Base-by-base conservation (phyloP, 2,113 vertebrate species). In the Chrysemys picta region DNA sequence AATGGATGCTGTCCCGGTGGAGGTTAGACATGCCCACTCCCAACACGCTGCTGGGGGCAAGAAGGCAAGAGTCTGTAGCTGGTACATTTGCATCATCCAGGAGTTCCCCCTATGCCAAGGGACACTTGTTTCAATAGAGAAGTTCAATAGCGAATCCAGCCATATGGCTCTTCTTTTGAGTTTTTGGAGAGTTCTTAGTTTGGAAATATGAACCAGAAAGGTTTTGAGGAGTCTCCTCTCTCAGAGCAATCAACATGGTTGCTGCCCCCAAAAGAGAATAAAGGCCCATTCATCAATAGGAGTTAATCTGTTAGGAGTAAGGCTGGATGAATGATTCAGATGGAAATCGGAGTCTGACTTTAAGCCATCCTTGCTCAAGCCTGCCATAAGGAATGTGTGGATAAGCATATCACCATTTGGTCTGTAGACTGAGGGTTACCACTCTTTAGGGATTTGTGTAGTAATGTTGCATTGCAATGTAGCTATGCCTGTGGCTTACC, bases 131-230 rank as follows among this genome's bases (percentile, higher is more conserved):
- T 57, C 25, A 87, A 87, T 11, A n/a, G 92, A 87, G 81, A 65
- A 38, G 88, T 88, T 93, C 88, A 95, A 84, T 35, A 92, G 50
- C 38, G 79, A 92, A 5, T 27, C 53, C 31, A 84, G 31, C n/a
- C 92, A 84, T 95, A 88, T 93, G 85, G 72, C 89, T 97, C 92
- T 45, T 21, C 54, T 96, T 83, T 25, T 75, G 22, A 45, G 38
- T 47, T 65, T 10, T 6, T 57, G 89, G 31, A 65, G 62, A 17
- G 31, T n/a, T 9, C 31, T 65, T 65, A 65, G 14, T 16, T 65
- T 65, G 62, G 85, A 96, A 95, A 96, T 90, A 76, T 84, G 93
- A 95, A 84, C 80, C 91, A 95, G 90, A 52, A 87, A 85, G 76
- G 80, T 52, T 93, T 69, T 91, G n/a, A 89, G 88, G 56, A 95